Conservation (phyloP, 2,888 invertebrate genomes). For the Acholoe squamosa region DNA sequence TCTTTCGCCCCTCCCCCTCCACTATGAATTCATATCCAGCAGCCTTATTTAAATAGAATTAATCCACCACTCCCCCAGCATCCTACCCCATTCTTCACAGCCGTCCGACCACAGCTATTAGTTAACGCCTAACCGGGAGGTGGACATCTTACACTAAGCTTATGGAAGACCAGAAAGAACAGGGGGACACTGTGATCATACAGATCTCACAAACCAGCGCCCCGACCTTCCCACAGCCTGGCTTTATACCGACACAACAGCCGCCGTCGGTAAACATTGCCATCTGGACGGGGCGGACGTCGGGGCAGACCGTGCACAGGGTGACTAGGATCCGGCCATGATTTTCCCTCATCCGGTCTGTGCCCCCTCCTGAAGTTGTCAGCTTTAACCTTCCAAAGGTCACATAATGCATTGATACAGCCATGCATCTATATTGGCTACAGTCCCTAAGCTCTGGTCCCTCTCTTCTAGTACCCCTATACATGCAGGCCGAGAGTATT, state of each 20-base stretch:
- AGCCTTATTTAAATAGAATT: conserved; percentile 3
- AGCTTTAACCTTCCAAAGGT: neutral
- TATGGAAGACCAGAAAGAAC: neutral
- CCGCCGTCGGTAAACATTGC: neutral
- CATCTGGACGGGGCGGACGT: neutral
- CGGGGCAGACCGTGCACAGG: neutral
- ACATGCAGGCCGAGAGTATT: too few species aligned
- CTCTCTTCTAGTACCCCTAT: too few species aligned
- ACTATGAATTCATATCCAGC: neutral
- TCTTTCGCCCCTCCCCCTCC: neutral
- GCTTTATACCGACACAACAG: neutral
- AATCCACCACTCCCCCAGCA: conserved; percentile 3
- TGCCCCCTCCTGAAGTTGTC: neutral
- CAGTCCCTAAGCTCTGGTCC: too few species aligned
- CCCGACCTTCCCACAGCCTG: neutral
- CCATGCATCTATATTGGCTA: too few species aligned
- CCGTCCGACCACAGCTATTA: neutral
- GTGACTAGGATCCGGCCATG: neutral
- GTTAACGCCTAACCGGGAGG: neutral
- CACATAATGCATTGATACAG: neutral
- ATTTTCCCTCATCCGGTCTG: neutral
- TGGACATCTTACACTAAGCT: neutral
- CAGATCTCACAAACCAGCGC: neutral
- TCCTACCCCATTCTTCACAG: neutral
- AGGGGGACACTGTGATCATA: too few species aligned